Conservation (phyloP, 2,797 vertebrate species). For the Jordanella pulchra region DNA sequence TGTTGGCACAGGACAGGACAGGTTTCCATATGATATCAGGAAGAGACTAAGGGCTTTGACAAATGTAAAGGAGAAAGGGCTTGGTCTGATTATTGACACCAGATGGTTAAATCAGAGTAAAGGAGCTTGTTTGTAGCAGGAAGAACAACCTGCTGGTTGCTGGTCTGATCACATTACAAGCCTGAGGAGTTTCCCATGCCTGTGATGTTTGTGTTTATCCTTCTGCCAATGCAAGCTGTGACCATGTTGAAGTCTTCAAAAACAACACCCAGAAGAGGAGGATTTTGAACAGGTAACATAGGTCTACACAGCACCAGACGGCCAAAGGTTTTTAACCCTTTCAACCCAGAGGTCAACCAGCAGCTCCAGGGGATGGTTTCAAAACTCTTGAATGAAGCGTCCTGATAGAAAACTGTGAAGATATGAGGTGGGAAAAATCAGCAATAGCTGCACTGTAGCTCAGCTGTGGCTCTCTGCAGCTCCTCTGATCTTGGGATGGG, state of each 20-base stretch:
- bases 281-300: neutral
- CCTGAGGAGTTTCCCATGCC: slow-evolving; percentile 11
- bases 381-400: neutral
- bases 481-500: neutral
- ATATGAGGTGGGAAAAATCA: neutral
- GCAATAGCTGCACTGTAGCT: too few relatives aligned
- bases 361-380: neutral
- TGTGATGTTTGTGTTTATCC: slow-evolving; percentile 16
- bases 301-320: neutral
- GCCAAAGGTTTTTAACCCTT: slow-evolving; percentile 1
- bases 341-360: neutral
- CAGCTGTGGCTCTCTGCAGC: neutral
- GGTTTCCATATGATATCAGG: neutral
- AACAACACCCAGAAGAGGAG: neutral
- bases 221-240: neutral
- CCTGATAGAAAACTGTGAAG: too few relatives aligned
- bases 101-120: slow-evolving; percentile 6
- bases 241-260: slow-evolving; percentile 5
- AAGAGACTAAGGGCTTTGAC: neutral
- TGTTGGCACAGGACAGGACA: neutral
- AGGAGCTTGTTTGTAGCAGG: slow-evolving; percentile 8
- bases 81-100: slow-evolving; percentile 10
- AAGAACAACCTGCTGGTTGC: slow-evolving; percentile 7
- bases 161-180: slow-evolving; percentile 12
- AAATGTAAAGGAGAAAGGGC: neutral